Evolutionary conservation across 2,888 invertebrate species (phyloP), one percentile per base, ranked within the genome.

Genomic region (Acronicta psi): DNA sequence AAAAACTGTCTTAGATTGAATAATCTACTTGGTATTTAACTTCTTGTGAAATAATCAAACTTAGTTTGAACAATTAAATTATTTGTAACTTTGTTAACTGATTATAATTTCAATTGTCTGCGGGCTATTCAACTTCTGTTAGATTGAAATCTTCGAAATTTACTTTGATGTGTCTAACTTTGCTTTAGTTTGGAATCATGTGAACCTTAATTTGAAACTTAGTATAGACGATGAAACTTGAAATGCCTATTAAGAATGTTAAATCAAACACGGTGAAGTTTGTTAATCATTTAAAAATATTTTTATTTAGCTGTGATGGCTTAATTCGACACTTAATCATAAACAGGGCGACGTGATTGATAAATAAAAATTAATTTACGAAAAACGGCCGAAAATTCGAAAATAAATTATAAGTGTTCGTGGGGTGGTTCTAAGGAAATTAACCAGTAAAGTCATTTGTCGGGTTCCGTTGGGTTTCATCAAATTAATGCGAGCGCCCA

Each of bases 381-480:
- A 34, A 44, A 34, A 40, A 44, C 17, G 29, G 20, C 45, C 41
- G 14, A 49, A 62, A 67, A 59, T 60, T 50, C 50, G 45, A 62
- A 51, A 58, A 63, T 60, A 57, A 57, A 59, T 63, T 65, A 72
- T 59, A 61, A 55, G 46, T 56, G 63, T 67, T 51, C 54, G 2
- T 31, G 20, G 49, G 59, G 51, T 9, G 60, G 46, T 62, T 62
- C 55, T 58, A 75, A 80, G 77, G 77, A 81, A 83, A 84, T 86
- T 82, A 86, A 80, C 69, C 72, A 75, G 70, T 69, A 75, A 82
- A 73, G 69, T 78, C 72, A 75, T 83, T 85, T 80, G 76, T 74
- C 55, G 74, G 69, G 71, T 77, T 80, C 76, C 81, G 79, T 79
- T 75, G 74, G 76, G 77, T 83, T 82, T 81, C 77, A 85, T 85